Conservation (phyloP, 1,140 invertebrate genomes). For the Drosophila pseudoananassae region DNA sequence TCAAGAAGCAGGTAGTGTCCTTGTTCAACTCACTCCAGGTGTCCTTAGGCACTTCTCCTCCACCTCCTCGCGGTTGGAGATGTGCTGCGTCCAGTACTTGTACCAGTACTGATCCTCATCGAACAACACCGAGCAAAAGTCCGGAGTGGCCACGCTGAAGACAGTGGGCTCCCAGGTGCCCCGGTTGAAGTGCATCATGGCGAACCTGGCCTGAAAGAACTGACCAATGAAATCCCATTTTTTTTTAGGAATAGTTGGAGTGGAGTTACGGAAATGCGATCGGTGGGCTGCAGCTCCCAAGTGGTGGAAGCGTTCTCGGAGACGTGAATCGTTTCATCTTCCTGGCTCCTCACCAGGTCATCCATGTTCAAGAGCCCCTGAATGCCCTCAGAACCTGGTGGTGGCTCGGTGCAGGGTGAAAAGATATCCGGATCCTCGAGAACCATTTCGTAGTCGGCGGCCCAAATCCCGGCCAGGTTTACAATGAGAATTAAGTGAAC, state of each 20-base stretch:
- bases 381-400: conserved; percentile 23
- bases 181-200: conserved; percentile 38
- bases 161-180: conserved; percentile 64
- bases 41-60: conserved; percentile 35
- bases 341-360: conserved; percentile 7
- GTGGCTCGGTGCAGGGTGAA: conserved; percentile 25
- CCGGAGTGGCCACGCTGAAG: conserved; percentile 28
- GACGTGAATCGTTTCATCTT: conserved; percentile 27
- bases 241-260: too few relatives aligned
- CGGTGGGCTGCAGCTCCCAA: conserved; percentile 50
- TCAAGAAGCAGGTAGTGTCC: not conserved
- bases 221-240: not conserved
- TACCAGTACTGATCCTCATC: conserved; percentile 57
- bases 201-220: conserved; percentile 18
- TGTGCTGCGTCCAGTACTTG: conserved; percentile 50
- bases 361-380: conserved; percentile 13
- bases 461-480: conserved; percentile 12
- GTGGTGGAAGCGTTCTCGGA: conserved; percentile 20
- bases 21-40: conserved; percentile 42
- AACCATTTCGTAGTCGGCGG: conserved; percentile 37
- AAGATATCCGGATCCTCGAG: conserved; percentile 58
- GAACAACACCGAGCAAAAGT: conserved; percentile 59
- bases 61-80: conserved; percentile 27
- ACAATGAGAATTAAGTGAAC: conserved; percentile 22
- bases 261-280: conserved; percentile 44